These are phyloP conservation scores for Capreolus pygargus DNA, from an alignment of 2,113 vertebrate genomes.

Conservation along the genomic window DNA sequence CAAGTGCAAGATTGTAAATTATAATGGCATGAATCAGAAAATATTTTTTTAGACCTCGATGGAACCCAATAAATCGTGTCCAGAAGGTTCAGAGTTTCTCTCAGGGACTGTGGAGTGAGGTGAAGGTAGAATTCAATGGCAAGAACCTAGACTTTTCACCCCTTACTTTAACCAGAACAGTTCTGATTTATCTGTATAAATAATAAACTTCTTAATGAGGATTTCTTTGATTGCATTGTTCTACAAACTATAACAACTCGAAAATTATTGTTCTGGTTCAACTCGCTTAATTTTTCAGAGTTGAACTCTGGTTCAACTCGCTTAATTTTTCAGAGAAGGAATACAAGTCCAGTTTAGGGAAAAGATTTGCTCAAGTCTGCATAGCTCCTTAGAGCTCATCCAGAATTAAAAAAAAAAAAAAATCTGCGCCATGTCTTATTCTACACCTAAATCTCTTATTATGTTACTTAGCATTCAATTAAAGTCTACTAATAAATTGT, in stretches of 20 bases:
- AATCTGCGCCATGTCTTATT: neutral
- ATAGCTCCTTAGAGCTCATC: neutral
- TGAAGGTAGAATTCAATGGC: neutral
- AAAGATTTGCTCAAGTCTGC: neutral
- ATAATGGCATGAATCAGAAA: neutral
- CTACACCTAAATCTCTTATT: neutral
- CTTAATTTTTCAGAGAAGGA: neutral
- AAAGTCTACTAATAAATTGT: neutral
- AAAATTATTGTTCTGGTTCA: neutral
- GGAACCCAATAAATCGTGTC: neutral
- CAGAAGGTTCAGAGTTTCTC: neutral
- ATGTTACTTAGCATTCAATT: neutral
- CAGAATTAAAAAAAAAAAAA: neutral
- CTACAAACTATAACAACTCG: neutral
- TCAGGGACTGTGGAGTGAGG: neutral
- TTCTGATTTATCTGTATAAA: neutral
- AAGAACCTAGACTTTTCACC: neutral
- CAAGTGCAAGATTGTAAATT: neutral
- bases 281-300: neutral
- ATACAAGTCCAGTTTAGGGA: neutral
- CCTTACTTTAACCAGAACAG: neutral
- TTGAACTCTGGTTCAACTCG: neutral
- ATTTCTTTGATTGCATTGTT: neutral
- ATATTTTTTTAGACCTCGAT: neutral
- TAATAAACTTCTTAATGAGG: neutral